Evolutionary conservation across 2,797 vertebrate species (phyloP).

Genomic region (Epinephelus malabaricus): DNA sequence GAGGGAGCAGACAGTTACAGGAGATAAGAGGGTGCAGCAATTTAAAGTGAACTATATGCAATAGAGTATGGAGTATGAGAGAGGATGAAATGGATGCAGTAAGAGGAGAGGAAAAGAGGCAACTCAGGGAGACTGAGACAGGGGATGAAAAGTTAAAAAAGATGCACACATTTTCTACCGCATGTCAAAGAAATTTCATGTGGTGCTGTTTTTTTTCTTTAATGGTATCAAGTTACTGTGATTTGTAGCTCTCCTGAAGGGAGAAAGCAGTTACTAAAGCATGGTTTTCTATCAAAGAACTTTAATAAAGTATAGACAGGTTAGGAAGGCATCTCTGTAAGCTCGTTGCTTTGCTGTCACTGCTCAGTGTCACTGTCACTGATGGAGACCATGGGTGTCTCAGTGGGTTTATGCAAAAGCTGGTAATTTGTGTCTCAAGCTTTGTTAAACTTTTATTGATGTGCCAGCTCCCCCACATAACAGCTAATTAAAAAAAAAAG

Average conservation of each 20-base stretch:
- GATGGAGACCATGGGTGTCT: slow-evolving; percentile 11
- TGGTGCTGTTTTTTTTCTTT: not conserved
- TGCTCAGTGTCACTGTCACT: not conserved
- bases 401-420: slow-evolving; percentile 10
- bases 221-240: not conserved
- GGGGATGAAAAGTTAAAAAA: slow-evolving; percentile 14
- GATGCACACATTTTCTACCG: no score
- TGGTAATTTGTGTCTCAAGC: slow-evolving; percentile 12
- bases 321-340: slow-evolving; percentile 12
- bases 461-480: slow-evolving; percentile 3
- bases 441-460: slow-evolving; percentile 42
- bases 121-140: not conserved
- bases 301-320: not conserved
- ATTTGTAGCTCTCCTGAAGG: not conserved
- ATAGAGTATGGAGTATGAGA: not conserved
- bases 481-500: not conserved
- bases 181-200: slow-evolving; percentile 9
- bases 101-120: not conserved
- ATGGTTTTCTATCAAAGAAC: not conserved
- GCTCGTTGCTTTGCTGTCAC: not conserved
- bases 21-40: slow-evolving; percentile 1
- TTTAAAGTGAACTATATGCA: slow-evolving; percentile 27
- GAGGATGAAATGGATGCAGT: slow-evolving; percentile 11
- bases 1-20: not conserved
- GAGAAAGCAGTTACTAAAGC: not conserved